Percentiles rank a stretch among this genome's conserved stretches.
These are phyloP conservation scores for Mastigias papua DNA, from an alignment of 30 jellyfish, hydroid and myxozoan genomes.

Conservation along the genomic window DNA sequence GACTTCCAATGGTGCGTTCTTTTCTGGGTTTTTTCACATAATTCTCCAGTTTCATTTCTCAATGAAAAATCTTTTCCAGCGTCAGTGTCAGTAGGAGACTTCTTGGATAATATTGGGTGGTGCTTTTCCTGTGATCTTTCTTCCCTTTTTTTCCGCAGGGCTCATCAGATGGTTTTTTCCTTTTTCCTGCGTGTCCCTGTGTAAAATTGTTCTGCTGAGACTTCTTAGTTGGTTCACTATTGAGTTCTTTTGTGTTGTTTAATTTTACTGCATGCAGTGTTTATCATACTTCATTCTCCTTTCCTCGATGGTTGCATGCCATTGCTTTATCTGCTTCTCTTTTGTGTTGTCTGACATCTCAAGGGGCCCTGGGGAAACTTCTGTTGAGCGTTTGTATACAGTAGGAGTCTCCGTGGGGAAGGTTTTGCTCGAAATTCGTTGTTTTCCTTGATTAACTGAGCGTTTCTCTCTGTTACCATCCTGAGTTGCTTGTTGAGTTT, in stretches of 20 bases:
- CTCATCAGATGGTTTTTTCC: background rate
- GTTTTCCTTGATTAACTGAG: background rate
- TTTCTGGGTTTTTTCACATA: background rate
- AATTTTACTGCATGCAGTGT: background rate
- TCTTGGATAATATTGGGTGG: background rate
- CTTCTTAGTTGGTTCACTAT: background rate
- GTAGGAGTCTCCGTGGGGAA: background rate
- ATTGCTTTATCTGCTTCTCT: background rate
- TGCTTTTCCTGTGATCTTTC: background rate
- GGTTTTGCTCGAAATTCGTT: background rate
- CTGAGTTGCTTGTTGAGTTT: slow-evolving; percentile 4
- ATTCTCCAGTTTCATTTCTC: background rate
- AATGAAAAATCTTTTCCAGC: background rate
- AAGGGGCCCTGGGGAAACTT: background rate
- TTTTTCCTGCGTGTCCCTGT: background rate
- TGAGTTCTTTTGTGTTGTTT: background rate
- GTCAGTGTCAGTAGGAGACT: background rate
- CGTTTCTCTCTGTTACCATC: background rate
- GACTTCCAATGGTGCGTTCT: background rate
- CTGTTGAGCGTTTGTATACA: background rate
- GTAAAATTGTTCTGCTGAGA: background rate
- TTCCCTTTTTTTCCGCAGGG: background rate
- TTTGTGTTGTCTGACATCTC: background rate
- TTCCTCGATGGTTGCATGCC: background rate
- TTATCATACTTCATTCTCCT: background rate